A percentile compares a stretch with the other conserved stretches of the same genome.
Conservation (phyloP, 2,888 invertebrate genomes). For the Pammene fasciana region DNA sequence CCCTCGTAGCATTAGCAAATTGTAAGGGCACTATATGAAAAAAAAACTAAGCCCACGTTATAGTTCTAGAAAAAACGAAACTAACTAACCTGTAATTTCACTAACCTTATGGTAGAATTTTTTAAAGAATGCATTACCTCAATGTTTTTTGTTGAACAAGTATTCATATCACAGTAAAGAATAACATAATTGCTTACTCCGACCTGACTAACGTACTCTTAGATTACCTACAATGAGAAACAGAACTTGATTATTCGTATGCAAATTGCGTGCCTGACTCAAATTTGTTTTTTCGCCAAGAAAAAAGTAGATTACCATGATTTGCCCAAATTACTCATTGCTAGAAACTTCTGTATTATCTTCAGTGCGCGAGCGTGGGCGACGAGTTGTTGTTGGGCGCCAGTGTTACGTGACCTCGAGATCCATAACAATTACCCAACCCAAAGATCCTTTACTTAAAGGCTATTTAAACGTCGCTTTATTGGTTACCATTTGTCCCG, state of each 20-base stretch:
- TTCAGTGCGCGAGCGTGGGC: neutral
- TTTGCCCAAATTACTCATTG: slow-evolving; percentile 8
- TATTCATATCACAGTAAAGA: neutral
- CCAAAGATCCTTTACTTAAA: no score
- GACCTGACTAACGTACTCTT: neutral
- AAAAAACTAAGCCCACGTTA: no score
- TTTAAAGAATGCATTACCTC: no score
- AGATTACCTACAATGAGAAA: slow-evolving; percentile 5
- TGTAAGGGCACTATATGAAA: no score
- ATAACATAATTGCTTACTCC: neutral
- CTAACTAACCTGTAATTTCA: no score
- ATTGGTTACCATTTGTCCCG: no score
- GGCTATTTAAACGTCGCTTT: no score
- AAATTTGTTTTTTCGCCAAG: slow-evolving; percentile 25
- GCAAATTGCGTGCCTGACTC: slow-evolving; percentile 29
- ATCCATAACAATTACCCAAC: neutral
- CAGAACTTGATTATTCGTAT: slow-evolving; percentile 27
- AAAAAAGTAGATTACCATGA: slow-evolving; percentile 26
- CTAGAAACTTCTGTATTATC: neutral
- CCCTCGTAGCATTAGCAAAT: no score
- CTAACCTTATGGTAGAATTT: no score
- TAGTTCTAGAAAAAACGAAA: no score
- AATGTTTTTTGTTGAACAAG: no score
- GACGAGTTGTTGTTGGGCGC: neutral
- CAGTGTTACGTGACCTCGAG: neutral